These are phyloP conservation scores for Tyto alba DNA, from an alignment of 2,113 vertebrate species.

Conservation along the genomic window DNA sequence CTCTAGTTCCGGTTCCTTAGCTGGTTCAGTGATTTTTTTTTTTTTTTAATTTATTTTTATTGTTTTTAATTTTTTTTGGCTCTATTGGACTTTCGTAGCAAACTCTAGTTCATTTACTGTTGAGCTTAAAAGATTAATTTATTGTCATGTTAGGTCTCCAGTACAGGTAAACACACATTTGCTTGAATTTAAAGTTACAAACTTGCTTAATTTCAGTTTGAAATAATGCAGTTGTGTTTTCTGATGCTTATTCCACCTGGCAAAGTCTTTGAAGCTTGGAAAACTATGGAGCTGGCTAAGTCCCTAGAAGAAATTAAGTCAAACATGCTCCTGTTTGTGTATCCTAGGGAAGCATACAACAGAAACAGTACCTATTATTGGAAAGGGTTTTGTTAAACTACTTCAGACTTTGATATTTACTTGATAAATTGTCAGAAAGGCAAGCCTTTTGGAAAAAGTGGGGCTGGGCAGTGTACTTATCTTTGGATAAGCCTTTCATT, in stretches of 20 bases:
- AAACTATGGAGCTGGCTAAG: background rate
- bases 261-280: background rate
- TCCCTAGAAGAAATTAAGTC: background rate
- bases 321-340: background rate
- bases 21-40: background rate
- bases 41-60: background rate
- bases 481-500: background rate
- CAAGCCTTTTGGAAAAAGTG: background rate
- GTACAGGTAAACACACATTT: background rate
- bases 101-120: background rate
- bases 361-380: background rate
- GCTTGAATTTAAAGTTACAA: background rate
- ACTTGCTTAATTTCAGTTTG: background rate
- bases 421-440: background rate
- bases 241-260: background rate
- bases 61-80: background rate
- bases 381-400: background rate
- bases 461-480: background rate
- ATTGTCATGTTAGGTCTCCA: background rate
- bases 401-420: background rate
- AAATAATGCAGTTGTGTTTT: background rate
- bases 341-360: background rate
- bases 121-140: background rate
- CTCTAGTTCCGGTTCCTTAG: background rate
- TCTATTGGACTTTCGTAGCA: background rate